Conservation (phyloP, 1,140 invertebrate genomes). For the Heliconius melpomene region DNA sequence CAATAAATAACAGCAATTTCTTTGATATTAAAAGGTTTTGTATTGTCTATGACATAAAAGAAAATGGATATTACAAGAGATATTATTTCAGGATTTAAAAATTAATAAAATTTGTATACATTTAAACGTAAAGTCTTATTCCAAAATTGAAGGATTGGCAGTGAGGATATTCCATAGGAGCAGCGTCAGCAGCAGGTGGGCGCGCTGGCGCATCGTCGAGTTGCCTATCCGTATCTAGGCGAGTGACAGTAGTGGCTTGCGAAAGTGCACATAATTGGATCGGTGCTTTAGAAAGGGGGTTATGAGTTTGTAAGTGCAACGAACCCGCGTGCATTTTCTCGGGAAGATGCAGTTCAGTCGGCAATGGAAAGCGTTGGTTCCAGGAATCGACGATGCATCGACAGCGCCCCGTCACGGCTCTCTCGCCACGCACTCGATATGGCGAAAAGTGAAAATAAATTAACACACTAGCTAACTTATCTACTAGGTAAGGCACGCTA, state of each 20-base stretch:
- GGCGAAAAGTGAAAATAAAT: constrained; percentile 76
- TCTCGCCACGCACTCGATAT: constrained; percentile 56
- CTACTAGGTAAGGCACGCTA: constrained; percentile 5
- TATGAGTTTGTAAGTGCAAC: constrained; percentile 80
- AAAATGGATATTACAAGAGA: background rate
- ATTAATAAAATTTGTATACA: background rate
- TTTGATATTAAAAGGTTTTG: background rate
- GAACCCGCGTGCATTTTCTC: constrained; percentile 77
- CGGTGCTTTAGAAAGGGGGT: constrained; percentile 80
- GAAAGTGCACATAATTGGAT: constrained; percentile 81
- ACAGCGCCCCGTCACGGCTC: constrained; percentile 53
- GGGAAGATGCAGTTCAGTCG: constrained; percentile 72
- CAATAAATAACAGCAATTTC: background rate
- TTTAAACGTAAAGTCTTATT: background rate
- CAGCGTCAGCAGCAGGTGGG: constrained; percentile 46
- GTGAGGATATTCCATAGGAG: background rate
- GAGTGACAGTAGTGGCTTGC: constrained; percentile 78
- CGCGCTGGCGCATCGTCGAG: constrained; percentile 65
- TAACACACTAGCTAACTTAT: constrained; percentile 42
- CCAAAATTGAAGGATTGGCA: background rate
- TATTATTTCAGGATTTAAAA: background rate
- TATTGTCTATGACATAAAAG: background rate
- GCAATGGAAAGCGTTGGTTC: constrained; percentile 74
- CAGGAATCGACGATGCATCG: constrained; percentile 63
- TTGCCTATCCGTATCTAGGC: constrained; percentile 80